Evolutionary conservation across 2,797 vertebrate species (phyloP), one percentile per base, ranked within the genome.

Genomic region (Microctenopoma lineatum): DNA sequence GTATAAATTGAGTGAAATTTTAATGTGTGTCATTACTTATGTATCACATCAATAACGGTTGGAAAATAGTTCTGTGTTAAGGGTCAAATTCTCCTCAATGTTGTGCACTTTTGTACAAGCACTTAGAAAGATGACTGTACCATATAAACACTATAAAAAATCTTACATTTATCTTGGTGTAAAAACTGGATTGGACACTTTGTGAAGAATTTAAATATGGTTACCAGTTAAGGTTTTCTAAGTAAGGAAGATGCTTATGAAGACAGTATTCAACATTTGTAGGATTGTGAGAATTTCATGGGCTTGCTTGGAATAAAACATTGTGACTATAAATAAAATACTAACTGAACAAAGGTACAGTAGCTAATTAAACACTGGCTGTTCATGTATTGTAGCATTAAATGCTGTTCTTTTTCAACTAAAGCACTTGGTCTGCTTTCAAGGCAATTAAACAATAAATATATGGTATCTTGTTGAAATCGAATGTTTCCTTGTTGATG

Each of bases 101-200:
- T 11, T 73, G 71, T 73, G 71, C 72, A 80, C 66, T 83, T 83
- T 88, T 81, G 77, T 77, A 75, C n/a, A 69, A 83, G 80, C 83
- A 80, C 75, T 83, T 91, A 21, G 21, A 21, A 21, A 21, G 21
- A 39, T 61, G 26, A 67, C 15, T 81, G 56, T 79, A 72, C 15
- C 27, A 54, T 34, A 81, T 72, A 21, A 38, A 58, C 80, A 79
- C 41, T 69, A 73, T 77, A 53, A 53, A 66, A 84, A 80, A 77
- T 59, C 15, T 34, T 36, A 36, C 32, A 39, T 75, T 44, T 75
- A 79, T 86, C 89, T 80, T 84, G 41, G 25, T 51, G 65, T 72
- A 16, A 80, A 45, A 70, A 29, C 13, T 46, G 41, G n/a, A 54
- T 1, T 51, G 14, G 27, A 32, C 27, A 10, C 70, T 56, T 10